phyloP scores from a whole-genome alignment of 2,113 vertebrate species.

The Arenaria interpres region DNA sequence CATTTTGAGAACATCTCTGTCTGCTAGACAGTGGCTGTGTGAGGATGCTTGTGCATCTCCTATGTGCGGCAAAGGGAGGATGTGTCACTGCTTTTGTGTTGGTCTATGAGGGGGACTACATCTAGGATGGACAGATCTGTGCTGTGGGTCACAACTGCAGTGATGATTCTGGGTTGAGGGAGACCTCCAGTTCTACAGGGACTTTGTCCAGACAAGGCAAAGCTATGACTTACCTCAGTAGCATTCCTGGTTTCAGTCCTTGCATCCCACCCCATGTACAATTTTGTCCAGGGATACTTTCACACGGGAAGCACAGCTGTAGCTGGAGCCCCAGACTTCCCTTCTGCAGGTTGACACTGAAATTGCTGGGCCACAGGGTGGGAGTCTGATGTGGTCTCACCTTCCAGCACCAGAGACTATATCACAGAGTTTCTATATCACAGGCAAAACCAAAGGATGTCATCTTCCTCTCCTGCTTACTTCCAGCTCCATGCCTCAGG shows the following conservation, averaged over 20 bases:
- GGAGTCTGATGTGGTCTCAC: background rate
- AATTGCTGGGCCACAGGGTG: background rate
- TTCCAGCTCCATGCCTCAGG: background rate
- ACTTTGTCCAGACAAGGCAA: background rate
- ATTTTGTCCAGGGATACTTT: background rate
- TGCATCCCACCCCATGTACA: background rate
- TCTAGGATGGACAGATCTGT: background rate
- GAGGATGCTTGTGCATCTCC: background rate
- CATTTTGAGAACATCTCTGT: background rate
- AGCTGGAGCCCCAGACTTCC: background rate
- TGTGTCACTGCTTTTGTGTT: fast-evolving
- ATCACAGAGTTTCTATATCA: background rate
- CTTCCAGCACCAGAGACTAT: background rate
- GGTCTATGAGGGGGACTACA: background rate
- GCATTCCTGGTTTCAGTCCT: background rate
- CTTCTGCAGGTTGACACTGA: background rate
- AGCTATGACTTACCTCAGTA: background rate
- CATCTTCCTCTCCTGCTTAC: background rate
- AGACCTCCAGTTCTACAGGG: background rate
- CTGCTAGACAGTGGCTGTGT: background rate
- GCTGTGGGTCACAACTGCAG: background rate
- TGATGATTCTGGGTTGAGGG: background rate
- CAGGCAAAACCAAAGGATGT: background rate
- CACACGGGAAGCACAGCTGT: background rate
- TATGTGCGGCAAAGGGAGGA: fast-evolving